phyloP scores from a whole-genome alignment of 2,113 vertebrate species.

The Monarcha castaneiventris region DNA sequence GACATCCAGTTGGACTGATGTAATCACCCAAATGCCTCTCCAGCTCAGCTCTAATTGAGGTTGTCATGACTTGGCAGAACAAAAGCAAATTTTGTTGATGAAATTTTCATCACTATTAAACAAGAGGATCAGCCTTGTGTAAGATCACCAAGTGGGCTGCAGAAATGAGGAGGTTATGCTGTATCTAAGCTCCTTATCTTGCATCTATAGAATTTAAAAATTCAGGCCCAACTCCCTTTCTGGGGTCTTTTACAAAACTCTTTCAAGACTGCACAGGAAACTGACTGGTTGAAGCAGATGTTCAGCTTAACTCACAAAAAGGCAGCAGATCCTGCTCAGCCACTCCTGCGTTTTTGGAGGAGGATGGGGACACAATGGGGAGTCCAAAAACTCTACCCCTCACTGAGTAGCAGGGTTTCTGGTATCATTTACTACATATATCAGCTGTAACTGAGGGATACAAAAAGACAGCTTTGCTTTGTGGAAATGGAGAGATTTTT shows the following conservation, averaged over 20 bases:
- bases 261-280: constrained; percentile 11
- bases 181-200: background rate
- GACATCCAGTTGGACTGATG: constrained; percentile 39
- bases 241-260: background rate
- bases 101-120: constrained; percentile 53
- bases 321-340: background rate
- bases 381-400: background rate
- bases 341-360: background rate
- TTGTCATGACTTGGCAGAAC: constrained; percentile 58
- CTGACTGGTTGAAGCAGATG: background rate
- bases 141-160: background rate
- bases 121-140: background rate
- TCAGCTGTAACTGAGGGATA: background rate
- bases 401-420: background rate
- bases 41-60: constrained; percentile 18
- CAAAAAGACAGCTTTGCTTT: background rate
- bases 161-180: background rate
- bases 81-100: constrained; percentile 53
- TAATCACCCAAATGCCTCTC: constrained; percentile 35
- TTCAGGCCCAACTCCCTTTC: background rate
- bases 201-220: background rate
- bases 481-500: constrained; percentile 9
- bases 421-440: constrained; percentile 4
- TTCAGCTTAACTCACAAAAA: background rate
- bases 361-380: background rate